Evolutionary conservation across 2,113 vertebrate species (phyloP).

Genomic region (Carassius carassius): DNA sequence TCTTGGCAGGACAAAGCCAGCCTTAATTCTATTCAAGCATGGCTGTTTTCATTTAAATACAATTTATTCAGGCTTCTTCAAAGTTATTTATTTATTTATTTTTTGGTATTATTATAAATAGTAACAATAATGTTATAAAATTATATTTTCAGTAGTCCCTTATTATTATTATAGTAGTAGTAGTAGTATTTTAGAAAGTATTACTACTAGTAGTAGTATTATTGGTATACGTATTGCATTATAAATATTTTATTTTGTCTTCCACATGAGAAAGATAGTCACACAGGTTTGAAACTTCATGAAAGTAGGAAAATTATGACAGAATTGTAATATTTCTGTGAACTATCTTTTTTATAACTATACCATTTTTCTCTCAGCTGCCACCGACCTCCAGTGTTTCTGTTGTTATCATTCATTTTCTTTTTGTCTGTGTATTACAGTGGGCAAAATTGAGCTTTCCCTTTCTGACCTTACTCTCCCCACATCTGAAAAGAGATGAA

Average conservation of each 20-base stretch:
- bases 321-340: background rate
- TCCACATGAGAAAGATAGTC: background rate
- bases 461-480: slow-evolving; percentile 5
- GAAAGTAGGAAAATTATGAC: background rate
- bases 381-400: background rate
- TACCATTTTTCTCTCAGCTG: background rate
- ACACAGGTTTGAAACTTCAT: background rate
- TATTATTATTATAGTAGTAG: background rate
- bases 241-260: background rate
- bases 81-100: background rate
- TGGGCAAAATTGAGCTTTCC: slow-evolving; percentile 3
- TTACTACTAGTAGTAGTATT: background rate
- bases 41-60: slow-evolving; percentile 88
- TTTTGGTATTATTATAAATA: too few species aligned
- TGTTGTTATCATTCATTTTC: background rate
- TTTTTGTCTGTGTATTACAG: slow-evolving; percentile 1
- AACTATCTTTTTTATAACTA: background rate
- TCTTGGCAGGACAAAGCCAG: slow-evolving; percentile 80
- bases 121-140: background rate
- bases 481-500: background rate
- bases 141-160: background rate
- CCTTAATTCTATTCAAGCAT: slow-evolving; percentile 78
- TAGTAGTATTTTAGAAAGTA: background rate
- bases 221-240: background rate
- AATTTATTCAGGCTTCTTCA: slow-evolving; percentile 76